A percentile compares a stretch with the other conserved stretches of the same genome.
phyloP scores from a whole-genome alignment of 2,888 invertebrate species.

The Acronicta aceris region DNA sequence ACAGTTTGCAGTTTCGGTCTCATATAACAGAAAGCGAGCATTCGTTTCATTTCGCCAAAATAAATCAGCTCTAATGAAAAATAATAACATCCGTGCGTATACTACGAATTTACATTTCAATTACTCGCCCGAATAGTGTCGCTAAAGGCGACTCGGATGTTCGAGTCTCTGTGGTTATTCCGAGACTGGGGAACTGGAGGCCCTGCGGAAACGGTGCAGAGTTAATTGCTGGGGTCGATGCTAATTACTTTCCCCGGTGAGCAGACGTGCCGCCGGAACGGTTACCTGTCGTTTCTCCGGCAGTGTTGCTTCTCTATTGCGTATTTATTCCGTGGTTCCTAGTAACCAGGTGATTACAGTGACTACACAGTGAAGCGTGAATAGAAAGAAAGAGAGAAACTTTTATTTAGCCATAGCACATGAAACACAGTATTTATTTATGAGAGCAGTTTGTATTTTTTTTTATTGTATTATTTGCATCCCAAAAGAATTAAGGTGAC shows the following conservation, averaged over 20 bases:
- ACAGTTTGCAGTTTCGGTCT: no score
- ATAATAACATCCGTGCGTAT: conserved; percentile 15
- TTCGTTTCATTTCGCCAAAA: no score
- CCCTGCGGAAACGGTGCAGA: conserved; percentile 49
- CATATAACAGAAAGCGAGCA: no score
- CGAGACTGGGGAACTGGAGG: conserved; percentile 27
- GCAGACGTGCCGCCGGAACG: conserved; percentile 60
- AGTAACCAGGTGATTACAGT: background rate
- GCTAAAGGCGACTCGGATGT: conserved; percentile 17
- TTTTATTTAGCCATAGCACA: no score
- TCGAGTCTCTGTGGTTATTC: conserved; percentile 40
- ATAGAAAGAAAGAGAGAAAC: no score
- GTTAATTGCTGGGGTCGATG: conserved; percentile 69
- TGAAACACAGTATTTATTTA: no score
- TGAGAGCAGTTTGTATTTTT: no score
- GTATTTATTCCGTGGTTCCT: conserved; percentile 25
- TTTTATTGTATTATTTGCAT: no score
- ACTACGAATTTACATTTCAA: conserved; percentile 48
- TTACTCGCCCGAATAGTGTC: conserved; percentile 43
- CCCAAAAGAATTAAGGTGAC: no score
- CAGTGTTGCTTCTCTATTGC: conserved; percentile 9
- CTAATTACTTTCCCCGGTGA: conserved; percentile 70
- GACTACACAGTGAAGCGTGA: no score
- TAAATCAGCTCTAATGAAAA: background rate
- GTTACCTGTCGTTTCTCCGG: conserved; percentile 57